Percentiles rank a stretch among this genome's conserved stretches.
These are phyloP conservation scores for Carlito syrichta DNA, from an alignment of 2,113 vertebrate genomes.

Conservation along the genomic window DNA sequence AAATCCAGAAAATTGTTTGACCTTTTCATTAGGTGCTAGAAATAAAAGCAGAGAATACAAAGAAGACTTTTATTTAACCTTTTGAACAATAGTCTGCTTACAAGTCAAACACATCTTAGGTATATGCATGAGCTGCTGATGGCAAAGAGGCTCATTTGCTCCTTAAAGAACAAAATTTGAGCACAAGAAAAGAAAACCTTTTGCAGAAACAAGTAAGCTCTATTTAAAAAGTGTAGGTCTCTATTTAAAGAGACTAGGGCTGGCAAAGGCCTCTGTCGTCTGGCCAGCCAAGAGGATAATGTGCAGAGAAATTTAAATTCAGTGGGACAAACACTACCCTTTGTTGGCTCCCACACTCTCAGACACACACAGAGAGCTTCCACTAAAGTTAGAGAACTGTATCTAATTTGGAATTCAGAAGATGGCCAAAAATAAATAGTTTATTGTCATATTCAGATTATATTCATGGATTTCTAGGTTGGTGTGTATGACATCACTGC, in stretches of 20 bases:
- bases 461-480: slow-evolving; percentile 46
- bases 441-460: slow-evolving; percentile 63
- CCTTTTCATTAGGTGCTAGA: slow-evolving; percentile 53
- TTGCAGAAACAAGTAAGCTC: slow-evolving; percentile 45
- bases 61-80: slow-evolving; percentile 35
- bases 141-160: not conserved
- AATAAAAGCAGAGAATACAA: slow-evolving; percentile 20
- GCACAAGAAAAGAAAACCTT: slow-evolving; percentile 41
- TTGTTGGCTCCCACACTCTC: slow-evolving; percentile 43
- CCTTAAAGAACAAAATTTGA: slow-evolving; percentile 33
- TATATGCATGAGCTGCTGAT: not conserved
- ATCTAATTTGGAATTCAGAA: slow-evolving; percentile 68
- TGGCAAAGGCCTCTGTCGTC: slow-evolving; percentile 61
- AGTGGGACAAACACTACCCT: slow-evolving; percentile 49
- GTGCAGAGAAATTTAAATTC: slow-evolving; percentile 63
- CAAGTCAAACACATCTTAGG: not conserved
- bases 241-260: slow-evolving; percentile 57
- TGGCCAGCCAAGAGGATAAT: slow-evolving; percentile 53
- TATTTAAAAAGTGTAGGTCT: slow-evolving; percentile 54
- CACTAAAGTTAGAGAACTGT: slow-evolving; percentile 47
- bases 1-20: slow-evolving; percentile 34
- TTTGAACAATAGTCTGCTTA: slow-evolving; percentile 34
- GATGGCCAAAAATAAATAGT: slow-evolving; percentile 50
- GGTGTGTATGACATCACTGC: slow-evolving; percentile 32
- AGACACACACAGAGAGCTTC: slow-evolving; percentile 54